Base-by-base conservation (phyloP, 1,140 invertebrate species). In the Phenacoccus solenopsis region DNA sequence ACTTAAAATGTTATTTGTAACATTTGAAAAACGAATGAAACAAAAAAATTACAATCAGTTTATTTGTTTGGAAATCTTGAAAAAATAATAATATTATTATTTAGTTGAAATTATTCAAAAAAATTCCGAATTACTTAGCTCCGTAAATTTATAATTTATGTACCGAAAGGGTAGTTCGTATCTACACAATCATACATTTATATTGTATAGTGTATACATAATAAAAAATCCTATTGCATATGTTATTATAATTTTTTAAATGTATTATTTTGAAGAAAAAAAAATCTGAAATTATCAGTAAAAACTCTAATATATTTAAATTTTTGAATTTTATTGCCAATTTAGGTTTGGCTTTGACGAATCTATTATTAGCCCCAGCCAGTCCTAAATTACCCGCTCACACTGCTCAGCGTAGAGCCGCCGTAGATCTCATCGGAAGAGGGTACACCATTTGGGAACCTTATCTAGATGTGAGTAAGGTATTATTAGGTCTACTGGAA, bases 401-500 rank as follows among this genome's bases (percentile, higher is more conserved):
- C 79, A 96, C 94, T 16, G 87, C 94, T 0, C 81, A 98, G 27
- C 82, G 96, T 20, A 81, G 96, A 72, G 96, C 97, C 20, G 95
- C 97, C 1, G 96, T 99, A 59, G 97, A 99, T 84, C 83, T 99
- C 64, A 88, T 96, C 72, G 91, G 97, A 0, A 84, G 96, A 64
- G 97, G 97, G 27, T 99, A 99, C 78, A 94, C 93, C 0, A 94
- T 98, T 0, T 99, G 97, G 97, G 96, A 99, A 79, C 95, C 96
- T 0, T 97, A 98, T 79, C 78, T 99, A 22, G 96, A 99, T 80
- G 94, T 98, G 64, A 96, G 94, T 30, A 94, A 94, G 80, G 90
- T 97, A 27, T 79, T 97, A 22, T 80, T 96, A 0, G 91, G 92
- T 69, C 80, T 98, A 3, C 80, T 99, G 35, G 95, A 98, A 79